Percentiles rank a stretch among this genome's conserved stretches.
These are phyloP conservation scores for Crocidura indochinensis DNA, from an alignment of 2,797 vertebrate genomes.

Conservation along the genomic window DNA sequence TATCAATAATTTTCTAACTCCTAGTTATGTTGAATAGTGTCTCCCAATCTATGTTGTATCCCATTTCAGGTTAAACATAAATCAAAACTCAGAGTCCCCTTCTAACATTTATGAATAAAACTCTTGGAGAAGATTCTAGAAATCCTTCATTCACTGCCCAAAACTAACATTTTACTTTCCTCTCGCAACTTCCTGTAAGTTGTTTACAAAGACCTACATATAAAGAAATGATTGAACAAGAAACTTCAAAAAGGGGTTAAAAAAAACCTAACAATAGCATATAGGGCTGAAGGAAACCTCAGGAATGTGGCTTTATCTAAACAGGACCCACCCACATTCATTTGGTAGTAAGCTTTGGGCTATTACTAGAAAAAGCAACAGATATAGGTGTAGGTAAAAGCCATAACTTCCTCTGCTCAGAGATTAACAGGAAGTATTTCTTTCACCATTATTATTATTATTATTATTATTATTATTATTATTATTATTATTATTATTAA, in stretches of 20 bases:
- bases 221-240: slow-evolving; percentile 81
- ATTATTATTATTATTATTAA: too few species aligned
- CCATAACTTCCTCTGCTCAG: neutral
- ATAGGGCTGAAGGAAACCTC: slow-evolving; percentile 85
- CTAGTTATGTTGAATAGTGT: neutral
- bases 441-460: neutral
- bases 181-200: slow-evolving; percentile 76
- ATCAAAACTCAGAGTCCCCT: slow-evolving; percentile 40
- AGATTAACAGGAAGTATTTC: neutral
- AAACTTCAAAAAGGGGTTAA: slow-evolving; percentile 88
- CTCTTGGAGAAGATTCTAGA: slow-evolving; percentile 75
- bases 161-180: slow-evolving; percentile 81
- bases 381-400: neutral
- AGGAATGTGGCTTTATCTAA: slow-evolving; percentile 82
- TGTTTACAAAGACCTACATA: slow-evolving; percentile 79
- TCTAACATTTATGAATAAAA: neutral
- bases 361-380: neutral
- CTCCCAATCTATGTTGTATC: slow-evolving; percentile 26
- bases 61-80: slow-evolving; percentile 60
- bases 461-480: too few species aligned
- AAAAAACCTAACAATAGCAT: slow-evolving; percentile 86
- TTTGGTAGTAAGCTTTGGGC: slow-evolving; percentile 74
- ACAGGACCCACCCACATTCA: slow-evolving; percentile 82
- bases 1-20: slow-evolving; percentile 39
- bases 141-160: slow-evolving; percentile 75